Conservation (phyloP, 2,113 vertebrate genomes). For the Nesospiza acunhae region DNA sequence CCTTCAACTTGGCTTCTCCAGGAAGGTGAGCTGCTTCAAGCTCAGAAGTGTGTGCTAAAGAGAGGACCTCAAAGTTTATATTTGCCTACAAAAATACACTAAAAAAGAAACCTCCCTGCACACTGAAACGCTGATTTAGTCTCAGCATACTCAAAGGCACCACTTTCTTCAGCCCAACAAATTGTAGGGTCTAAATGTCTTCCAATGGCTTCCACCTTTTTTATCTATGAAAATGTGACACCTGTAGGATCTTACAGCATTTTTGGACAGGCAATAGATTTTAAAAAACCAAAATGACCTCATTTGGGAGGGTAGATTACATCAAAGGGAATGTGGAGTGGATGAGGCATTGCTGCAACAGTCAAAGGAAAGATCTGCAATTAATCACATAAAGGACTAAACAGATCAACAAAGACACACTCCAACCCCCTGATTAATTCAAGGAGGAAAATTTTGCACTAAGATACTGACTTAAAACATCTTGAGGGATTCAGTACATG, state of each 20-base stretch:
- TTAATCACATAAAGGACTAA: not conserved
- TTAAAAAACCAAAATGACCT: not conserved
- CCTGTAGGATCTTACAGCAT: not conserved
- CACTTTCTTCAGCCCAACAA: not conserved
- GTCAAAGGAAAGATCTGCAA: not conserved
- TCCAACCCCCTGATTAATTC: not conserved
- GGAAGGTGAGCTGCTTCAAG: not conserved
- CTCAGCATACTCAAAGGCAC: not conserved
- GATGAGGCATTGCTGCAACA: not conserved
- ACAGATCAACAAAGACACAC: not conserved
- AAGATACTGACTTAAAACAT: not conserved
- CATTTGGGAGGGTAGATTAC: not conserved
- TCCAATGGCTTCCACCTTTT: not conserved
- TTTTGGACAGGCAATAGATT: not conserved
- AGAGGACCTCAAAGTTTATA: not conserved
- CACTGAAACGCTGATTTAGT: not conserved
- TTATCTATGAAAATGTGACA: not conserved
- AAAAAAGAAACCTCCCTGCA: not conserved
- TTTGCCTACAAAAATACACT: not conserved
- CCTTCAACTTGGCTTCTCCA: not conserved
- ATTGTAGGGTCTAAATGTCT: not conserved
- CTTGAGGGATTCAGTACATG: not conserved
- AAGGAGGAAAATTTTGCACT: not conserved
- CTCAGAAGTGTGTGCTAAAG: too few species aligned
- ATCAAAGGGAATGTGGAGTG: not conserved